Conservation (phyloP, 37 sponge, comb jelly and placozoan species). For the Axinella damicornis region DNA sequence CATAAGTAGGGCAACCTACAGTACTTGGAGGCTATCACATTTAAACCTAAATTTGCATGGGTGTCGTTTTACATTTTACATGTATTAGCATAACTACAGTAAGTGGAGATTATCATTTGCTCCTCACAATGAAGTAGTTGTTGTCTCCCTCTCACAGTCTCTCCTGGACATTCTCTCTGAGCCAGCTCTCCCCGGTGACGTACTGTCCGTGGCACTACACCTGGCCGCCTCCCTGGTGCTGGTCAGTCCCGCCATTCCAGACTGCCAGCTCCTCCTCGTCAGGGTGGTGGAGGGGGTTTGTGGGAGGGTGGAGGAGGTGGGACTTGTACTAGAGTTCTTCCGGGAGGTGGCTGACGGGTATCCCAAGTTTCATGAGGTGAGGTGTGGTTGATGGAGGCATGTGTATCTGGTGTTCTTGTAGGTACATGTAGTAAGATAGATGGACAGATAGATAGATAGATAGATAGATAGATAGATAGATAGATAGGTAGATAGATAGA, state of each 20-base stretch:
- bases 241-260: slow-evolving; percentile 22
- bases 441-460: too few relatives aligned
- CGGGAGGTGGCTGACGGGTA: slow-evolving; percentile 24
- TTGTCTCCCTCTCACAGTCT: neutral
- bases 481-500: too few relatives aligned
- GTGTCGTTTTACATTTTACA: too few relatives aligned
- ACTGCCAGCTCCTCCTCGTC: slow-evolving; percentile 6
- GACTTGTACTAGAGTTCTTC: slow-evolving; percentile 22
- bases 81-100: too few relatives aligned
- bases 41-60: too few relatives aligned
- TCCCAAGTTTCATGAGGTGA: neutral
- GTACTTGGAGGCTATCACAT: too few relatives aligned
- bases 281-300: slow-evolving; percentile 10
- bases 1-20: too few relatives aligned
- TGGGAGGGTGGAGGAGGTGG: slow-evolving; percentile 28
- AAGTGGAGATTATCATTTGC: too few relatives aligned
- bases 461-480: too few relatives aligned
- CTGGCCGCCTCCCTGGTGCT: slow-evolving; percentile 58
- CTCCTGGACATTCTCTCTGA: slow-evolving; percentile 7
- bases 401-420: neutral
- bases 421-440: neutral
- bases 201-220: slow-evolving; percentile 30
- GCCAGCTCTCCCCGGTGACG: slow-evolving; percentile 4
- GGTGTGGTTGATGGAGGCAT: neutral
- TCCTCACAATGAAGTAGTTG: too few relatives aligned